These are phyloP conservation scores for Himalopsyche kuldschensis DNA, from an alignment of 2,888 invertebrate species.

Conservation along the genomic window DNA sequence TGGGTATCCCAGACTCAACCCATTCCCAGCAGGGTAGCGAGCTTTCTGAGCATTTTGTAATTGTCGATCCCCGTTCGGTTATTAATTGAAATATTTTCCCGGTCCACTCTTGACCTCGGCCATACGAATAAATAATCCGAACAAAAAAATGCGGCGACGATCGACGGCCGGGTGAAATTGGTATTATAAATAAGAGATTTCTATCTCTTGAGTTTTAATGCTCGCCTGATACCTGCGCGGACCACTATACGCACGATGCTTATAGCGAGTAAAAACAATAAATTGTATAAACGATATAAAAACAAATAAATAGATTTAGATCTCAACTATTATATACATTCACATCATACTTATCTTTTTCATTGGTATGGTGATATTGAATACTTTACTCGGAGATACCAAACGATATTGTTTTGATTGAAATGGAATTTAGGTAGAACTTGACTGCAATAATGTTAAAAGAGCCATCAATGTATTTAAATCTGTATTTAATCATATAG, in stretches of 20 bases:
- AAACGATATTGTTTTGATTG: too few relatives aligned
- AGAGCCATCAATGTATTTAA: too few relatives aligned
- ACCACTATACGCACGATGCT: neutral
- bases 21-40: constrained; percentile 23
- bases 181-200: constrained; percentile 30
- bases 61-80: constrained; percentile 25
- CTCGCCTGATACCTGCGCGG: neutral
- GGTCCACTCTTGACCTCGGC: constrained; percentile 13
- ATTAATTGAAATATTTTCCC: constrained; percentile 37
- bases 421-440: too few relatives aligned
- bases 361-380: too few relatives aligned
- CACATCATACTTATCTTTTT: too few relatives aligned
- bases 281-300: neutral
- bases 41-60: constrained; percentile 11
- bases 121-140: constrained; percentile 6
- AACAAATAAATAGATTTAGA: neutral
- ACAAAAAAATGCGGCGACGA: neutral
- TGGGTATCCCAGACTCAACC: neutral
- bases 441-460: too few relatives aligned
- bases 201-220: constrained; percentile 7
- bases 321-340: too few relatives aligned
- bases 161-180: constrained; percentile 19
- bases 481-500: too few relatives aligned
- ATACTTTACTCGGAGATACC: too few relatives aligned
- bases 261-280: too few relatives aligned